These are phyloP conservation scores for Pygoscelis antarcticus DNA, from an alignment of 2,113 vertebrate genomes.

Conservation along the genomic window DNA sequence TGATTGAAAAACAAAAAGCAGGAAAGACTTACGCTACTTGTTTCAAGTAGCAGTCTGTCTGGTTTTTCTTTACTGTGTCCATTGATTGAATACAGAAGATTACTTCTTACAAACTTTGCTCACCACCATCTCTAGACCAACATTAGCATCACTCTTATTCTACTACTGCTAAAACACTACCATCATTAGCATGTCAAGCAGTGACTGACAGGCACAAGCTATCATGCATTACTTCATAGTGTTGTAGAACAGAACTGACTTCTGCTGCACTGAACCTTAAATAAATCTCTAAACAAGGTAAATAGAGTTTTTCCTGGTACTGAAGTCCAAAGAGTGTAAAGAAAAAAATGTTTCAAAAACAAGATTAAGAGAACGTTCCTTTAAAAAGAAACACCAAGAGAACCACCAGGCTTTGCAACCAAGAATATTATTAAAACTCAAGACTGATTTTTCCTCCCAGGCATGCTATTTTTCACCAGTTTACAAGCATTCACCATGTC, in stretches of 20 bases:
- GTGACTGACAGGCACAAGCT: background rate
- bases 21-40: background rate
- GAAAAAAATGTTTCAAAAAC: background rate
- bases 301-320: background rate
- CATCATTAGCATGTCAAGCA: background rate
- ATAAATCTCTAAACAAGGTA: background rate
- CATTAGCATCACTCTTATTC: background rate
- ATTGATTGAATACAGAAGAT: background rate
- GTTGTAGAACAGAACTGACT: background rate
- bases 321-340: background rate
- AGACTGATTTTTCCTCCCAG: background rate
- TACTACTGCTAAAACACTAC: background rate
- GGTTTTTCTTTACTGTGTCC: background rate
- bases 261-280: background rate
- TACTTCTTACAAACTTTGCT: background rate
- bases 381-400: background rate
- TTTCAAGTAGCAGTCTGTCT: background rate
- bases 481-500: background rate
- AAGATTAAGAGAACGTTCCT: background rate
- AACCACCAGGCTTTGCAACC: background rate
- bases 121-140: background rate
- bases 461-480: background rate
- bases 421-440: background rate
- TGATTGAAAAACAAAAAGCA: background rate
- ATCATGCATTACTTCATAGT: background rate